A percentile compares a stretch with the other conserved stretches of the same genome.
Evolutionary conservation across 1,140 invertebrate genomes (phyloP).

Genomic region (Doryteuthis pealeii): DNA sequence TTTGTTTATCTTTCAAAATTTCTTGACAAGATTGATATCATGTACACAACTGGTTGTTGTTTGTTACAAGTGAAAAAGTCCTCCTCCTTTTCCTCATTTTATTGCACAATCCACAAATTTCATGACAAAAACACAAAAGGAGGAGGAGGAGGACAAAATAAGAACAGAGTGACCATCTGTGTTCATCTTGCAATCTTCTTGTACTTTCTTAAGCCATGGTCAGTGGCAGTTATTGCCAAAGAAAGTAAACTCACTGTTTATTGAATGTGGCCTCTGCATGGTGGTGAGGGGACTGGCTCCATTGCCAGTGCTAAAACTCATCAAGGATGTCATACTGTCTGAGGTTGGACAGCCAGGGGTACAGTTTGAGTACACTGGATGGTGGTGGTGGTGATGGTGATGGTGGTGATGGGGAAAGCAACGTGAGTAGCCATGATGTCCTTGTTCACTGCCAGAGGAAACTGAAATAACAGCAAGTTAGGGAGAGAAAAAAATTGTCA

Average conservation of each 20-base stretch:
- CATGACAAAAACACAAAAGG: no score
- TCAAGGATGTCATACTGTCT: slow-evolving; percentile 77
- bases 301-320: slow-evolving; percentile 59
- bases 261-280: slow-evolving; percentile 71
- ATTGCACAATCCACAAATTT: no score
- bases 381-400: neutral
- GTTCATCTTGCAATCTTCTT: no score
- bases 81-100: no score
- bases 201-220: no score
- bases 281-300: slow-evolving; percentile 73
- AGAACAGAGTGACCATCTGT: no score
- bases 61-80: no score
- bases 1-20: no score
- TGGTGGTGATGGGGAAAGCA: slow-evolving; percentile 19
- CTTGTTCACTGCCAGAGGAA: slow-evolving; percentile 62
- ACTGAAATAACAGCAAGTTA: slow-evolving; percentile 50
- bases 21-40: no score
- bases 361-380: slow-evolving; percentile 6
- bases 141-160: no score
- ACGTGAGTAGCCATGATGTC: slow-evolving; percentile 50
- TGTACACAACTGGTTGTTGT: no score
- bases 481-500: neutral
- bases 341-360: slow-evolving; percentile 62
- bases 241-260: slow-evolving; percentile 68
- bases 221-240: neutral